Base-by-base conservation (phyloP, 2,797 vertebrate species). In the Gorsachius magnificus region DNA sequence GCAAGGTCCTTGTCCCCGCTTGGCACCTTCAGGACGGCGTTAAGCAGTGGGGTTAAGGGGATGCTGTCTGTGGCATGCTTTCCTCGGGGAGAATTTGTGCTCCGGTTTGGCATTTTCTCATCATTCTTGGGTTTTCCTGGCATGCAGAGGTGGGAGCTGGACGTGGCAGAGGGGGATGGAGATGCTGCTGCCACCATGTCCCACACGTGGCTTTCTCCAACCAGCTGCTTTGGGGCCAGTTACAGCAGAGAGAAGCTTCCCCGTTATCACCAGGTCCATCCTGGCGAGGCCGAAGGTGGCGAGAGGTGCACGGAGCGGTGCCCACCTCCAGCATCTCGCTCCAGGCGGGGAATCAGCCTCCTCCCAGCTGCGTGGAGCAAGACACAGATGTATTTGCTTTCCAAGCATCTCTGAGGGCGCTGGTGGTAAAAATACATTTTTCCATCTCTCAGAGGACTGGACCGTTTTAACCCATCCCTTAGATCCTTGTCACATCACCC, bases 151-250 rank as follows among this genome's bases (percentile, higher is more conserved):
- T 19, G 3, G 80, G 56, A 65, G 29, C 20, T 48, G 79, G 46
- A 20, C 0, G 1, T 18, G 21, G 25, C 8, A 5, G 16, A 3
- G 46, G 36, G 31, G 43, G 56, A 15, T 22, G 70, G 71, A 79
- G 71, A 15, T 10, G 57, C 0, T 45, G n/a, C 24, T 45, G 78
- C 20, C 2, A 0, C 20, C 2, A 0, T 18, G 12, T 29, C 61
- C 54, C 0, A 0, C 65, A 5, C 0, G 4, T 16, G 25, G 21
- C 15, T 74, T 14, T 35, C 71, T 89, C 63, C 26, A 13, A 13
- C 31, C 38, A 28, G 26, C 41, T 20, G 15, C 41, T 58, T 70
- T 46, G 72, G 56, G 51, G 13, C 33, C 14, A 4, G 14, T 41
- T 9, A 5, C 3, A 50, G 48, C 53, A 68, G 53, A 31, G 43